Evolutionary conservation across 2,797 vertebrate species (phyloP).

Genomic region (Tachyglossus aculeatus): DNA sequence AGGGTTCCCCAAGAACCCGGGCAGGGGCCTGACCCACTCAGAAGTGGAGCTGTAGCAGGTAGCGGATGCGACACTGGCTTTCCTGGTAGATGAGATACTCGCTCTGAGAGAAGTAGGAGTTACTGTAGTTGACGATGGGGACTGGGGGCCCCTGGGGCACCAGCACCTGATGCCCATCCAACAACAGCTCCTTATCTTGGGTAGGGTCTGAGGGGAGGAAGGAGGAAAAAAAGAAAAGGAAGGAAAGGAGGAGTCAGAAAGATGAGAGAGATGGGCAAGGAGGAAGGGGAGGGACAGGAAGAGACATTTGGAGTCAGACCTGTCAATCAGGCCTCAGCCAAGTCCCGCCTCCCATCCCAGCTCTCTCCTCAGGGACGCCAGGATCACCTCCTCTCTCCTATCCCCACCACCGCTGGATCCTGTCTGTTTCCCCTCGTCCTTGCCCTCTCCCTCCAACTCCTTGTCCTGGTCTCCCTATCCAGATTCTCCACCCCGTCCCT

Average conservation of each 20-base stretch:
- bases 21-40: neutral
- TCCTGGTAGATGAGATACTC: constrained; percentile 93
- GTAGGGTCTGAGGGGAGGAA: constrained; percentile 75
- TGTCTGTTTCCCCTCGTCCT: neutral
- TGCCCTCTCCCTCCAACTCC: neutral
- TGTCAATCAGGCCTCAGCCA: too few species aligned
- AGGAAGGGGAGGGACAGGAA: too few species aligned
- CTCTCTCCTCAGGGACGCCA: too few species aligned
- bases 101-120: constrained; percentile 80
- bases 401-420: neutral
- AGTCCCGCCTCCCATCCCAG: too few species aligned
- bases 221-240: too few species aligned
- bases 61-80: constrained; percentile 87
- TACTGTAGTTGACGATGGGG: constrained; percentile 63
- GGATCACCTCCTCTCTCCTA: neutral
- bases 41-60: constrained; percentile 85
- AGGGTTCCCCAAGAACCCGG: too few species aligned
- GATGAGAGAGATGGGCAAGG: too few species aligned
- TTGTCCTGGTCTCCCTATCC: neutral
- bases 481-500: neutral
- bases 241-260: too few species aligned
- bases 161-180: constrained; percentile 80
- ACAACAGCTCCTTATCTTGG: constrained; percentile 72
- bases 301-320: too few species aligned
- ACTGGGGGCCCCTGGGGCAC: constrained; percentile 83